Percentiles rank a stretch among this genome's conserved stretches.
phyloP scores from a whole-genome alignment of 2,888 invertebrate genomes.

The Scaptomyza tumidula region DNA sequence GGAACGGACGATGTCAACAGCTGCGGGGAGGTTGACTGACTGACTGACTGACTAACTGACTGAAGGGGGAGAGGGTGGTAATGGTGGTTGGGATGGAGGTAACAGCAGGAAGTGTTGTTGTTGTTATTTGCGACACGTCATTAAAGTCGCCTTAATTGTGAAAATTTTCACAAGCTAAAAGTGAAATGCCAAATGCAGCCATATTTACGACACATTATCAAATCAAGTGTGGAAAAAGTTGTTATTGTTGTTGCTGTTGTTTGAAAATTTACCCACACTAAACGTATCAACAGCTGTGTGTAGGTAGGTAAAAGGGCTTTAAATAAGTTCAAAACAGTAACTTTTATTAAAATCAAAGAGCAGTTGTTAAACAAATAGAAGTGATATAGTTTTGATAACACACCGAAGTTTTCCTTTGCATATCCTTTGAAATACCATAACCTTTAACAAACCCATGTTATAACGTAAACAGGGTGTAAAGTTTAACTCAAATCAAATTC shows the following conservation, averaged over 20 bases:
- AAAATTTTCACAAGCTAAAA: slow-evolving; percentile 62
- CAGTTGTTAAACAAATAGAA: background rate
- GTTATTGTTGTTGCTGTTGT: slow-evolving; percentile 17
- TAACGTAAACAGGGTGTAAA: background rate
- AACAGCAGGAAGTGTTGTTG: slow-evolving; percentile 49
- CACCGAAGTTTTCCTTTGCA: background rate
- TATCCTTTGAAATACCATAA: too few relatives aligned
- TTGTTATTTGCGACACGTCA: slow-evolving; percentile 71
- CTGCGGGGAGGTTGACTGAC: slow-evolving; percentile 40
- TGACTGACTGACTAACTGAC: background rate
- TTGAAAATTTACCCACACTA: background rate
- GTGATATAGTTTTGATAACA: background rate
- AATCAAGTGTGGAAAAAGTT: slow-evolving; percentile 66
- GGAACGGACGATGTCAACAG: slow-evolving; percentile 61
- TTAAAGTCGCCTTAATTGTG: slow-evolving; percentile 76
- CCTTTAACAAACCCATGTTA: too few relatives aligned
- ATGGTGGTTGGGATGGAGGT: background rate
- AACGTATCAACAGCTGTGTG: slow-evolving; percentile 39
- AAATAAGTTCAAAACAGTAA: background rate
- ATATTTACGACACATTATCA: slow-evolving; percentile 75
- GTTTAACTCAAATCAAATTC: slow-evolving; percentile 22
- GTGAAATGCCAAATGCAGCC: slow-evolving; percentile 57
- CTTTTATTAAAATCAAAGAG: background rate
- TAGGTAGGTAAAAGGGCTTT: slow-evolving; percentile 20
- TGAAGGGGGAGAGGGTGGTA: slow-evolving; percentile 8